Evolutionary conservation across 2,113 vertebrate genomes (phyloP).

Genomic region (Tychaedon coryphoeus): DNA sequence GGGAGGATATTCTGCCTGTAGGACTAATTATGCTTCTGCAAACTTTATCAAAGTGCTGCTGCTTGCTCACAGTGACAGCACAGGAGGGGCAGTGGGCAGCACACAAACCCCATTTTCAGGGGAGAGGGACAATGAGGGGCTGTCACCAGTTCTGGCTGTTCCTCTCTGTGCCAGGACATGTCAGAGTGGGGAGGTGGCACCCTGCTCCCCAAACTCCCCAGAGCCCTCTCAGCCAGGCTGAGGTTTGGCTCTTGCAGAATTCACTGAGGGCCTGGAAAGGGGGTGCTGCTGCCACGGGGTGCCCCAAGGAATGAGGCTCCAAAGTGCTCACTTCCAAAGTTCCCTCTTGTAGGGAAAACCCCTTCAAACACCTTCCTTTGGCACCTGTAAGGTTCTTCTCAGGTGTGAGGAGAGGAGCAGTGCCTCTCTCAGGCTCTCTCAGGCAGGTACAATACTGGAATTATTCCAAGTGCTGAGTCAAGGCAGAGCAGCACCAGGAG

Average conservation of each 20-base stretch:
- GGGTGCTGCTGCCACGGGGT: neutral
- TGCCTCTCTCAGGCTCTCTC: neutral
- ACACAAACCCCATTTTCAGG: conserved; percentile 51
- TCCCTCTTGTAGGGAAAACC: neutral
- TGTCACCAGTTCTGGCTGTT: conserved; percentile 44
- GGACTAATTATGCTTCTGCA: conserved; percentile 70
- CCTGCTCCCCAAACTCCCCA: fast-evolving
- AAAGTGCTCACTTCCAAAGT: fast-evolving
- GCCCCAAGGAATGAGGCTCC: fast-evolving
- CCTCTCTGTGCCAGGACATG: conserved; percentile 1
- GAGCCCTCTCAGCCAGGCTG: fast-evolving
- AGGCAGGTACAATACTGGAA: fast-evolving
- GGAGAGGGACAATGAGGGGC: conserved; percentile 57
- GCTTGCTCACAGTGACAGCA: conserved; percentile 59
- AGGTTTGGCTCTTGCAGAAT: fast-evolving
- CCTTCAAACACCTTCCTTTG: fast-evolving
- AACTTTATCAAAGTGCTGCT: conserved; percentile 64
- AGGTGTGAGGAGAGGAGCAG: neutral
- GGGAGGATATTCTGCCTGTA: conserved; percentile 67
- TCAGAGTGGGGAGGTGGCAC: neutral
- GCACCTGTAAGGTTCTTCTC: fast-evolving
- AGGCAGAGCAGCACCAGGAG: fast-evolving
- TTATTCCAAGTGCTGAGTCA: neutral
- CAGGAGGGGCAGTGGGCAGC: conserved; percentile 8
- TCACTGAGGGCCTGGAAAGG: fast-evolving